phyloP scores from a whole-genome alignment of 2,888 invertebrate species.

The Chloromyia formosa region DNA sequence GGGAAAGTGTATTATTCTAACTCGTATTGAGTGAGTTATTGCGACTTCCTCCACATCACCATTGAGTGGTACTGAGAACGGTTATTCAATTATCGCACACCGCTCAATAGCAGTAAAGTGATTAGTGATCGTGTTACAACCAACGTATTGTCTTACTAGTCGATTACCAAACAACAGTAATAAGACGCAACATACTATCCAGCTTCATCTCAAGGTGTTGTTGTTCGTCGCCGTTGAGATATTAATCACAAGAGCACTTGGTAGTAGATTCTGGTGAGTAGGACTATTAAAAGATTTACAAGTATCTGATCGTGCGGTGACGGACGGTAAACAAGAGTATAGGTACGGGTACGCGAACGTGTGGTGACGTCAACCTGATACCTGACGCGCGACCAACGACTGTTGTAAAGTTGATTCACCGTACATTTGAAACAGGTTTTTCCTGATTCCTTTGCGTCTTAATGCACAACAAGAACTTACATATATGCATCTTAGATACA shows the following conservation, averaged over 20 bases:
- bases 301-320: background rate
- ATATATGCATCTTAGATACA: background rate
- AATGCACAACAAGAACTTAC: slow-evolving; percentile 8
- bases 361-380: slow-evolving; percentile 30
- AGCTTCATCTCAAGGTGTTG: background rate
- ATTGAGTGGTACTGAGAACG: background rate
- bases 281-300: too few species aligned
- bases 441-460: slow-evolving; percentile 37
- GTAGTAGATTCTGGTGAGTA: too few species aligned
- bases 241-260: too few species aligned
- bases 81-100: slow-evolving; percentile 12
- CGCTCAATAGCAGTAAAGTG: background rate
- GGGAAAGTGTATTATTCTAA: slow-evolving; percentile 12
- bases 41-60: background rate
- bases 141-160: slow-evolving; percentile 1
- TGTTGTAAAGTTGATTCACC: slow-evolving; percentile 34
- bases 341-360: background rate
- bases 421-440: slow-evolving; percentile 30
- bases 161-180: background rate
- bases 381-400: slow-evolving; percentile 18
- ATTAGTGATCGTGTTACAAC: slow-evolving; percentile 26
- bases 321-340: background rate
- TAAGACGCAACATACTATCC: slow-evolving; percentile 1
- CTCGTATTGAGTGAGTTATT: background rate
- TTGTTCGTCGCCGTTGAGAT: too few species aligned